Evolutionary conservation across 2,113 vertebrate species (phyloP), one percentile per base, ranked within the genome.

Genomic region (Lagopus muta): DNA sequence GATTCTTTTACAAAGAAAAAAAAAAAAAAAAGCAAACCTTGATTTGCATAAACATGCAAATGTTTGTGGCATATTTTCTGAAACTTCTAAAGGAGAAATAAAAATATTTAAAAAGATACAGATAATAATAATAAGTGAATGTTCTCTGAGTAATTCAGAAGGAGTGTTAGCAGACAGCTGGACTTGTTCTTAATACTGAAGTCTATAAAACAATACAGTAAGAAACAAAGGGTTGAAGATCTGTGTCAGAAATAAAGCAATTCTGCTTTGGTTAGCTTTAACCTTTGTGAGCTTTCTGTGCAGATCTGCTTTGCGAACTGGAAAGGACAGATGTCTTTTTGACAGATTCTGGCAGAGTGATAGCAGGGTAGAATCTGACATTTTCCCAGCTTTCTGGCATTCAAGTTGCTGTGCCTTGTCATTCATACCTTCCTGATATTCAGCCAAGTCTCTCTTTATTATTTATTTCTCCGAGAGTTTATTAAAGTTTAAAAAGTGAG

Each of bases 231-330:
- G 3, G 1, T 85, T 73, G 78, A 70, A 54, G 83, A 57, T 54
- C 17, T 65, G 40, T 75, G 24, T 52, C 30, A 70, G 32, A 24
- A 91, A 69, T 82, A 85, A 73, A 93, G 22, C 15, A 79, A 24
- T 32, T 79, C 21, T 45, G 45, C 15, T 87, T 94, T 88, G 6
- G n/a, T 70, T 62, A 76, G n/a, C 54, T 20, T 87, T 93, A 75
- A 93, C 89, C 71, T 92, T 94, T 92, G 43, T 72, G 64, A 92
- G 45, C 58, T 90, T 93, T 95, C 75, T 67, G 67, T 92, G 87
- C 32, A 76, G 55, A 57, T 93, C 50, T 80, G 13, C 64, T 87
- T 93, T 82, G 73, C 73, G 48, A 76, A 50, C 42, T 58, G 25
- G 58, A 85, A 92, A 89, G 45, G 58, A 89, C 45, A 92, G 75